A percentile compares a stretch with the other conserved stretches of the same genome.
Evolutionary conservation across 1,140 invertebrate genomes (phyloP).

Genomic region (Ips typographus): DNA sequence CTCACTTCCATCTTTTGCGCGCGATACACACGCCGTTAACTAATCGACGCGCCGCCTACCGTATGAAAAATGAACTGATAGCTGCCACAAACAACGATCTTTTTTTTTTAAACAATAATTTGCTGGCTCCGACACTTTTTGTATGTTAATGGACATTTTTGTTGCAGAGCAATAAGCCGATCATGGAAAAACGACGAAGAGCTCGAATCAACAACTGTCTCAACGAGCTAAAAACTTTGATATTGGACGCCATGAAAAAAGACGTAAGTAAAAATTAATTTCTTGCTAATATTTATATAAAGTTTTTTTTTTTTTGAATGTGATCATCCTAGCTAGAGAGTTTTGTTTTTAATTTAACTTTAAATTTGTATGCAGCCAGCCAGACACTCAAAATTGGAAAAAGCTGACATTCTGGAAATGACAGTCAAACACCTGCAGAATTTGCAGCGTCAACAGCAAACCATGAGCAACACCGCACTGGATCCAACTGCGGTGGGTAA

Average conservation of each 20-base stretch:
- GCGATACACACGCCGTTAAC: too few relatives aligned
- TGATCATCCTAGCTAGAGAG: too few relatives aligned
- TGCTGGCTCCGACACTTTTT: too few relatives aligned
- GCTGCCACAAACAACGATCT: too few relatives aligned
- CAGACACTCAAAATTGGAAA: conserved; percentile 89
- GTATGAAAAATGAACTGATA: too few relatives aligned
- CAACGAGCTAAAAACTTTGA: conserved; percentile 80
- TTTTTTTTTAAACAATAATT: too few relatives aligned
- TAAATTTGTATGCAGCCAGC: conserved; percentile 65
- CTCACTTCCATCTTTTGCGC: too few relatives aligned
- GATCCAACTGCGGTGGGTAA: conserved; percentile 81
- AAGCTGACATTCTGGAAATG: conserved; percentile 94
- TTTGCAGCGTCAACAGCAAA: conserved; percentile 75
- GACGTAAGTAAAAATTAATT: conserved; percentile 67
- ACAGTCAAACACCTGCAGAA: conserved; percentile 90
- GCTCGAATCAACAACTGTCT: conserved; percentile 87
- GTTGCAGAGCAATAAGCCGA: conserved; percentile 86
- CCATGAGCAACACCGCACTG: conserved; percentile 70
- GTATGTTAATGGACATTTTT: too few relatives aligned
- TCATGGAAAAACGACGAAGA: conserved; percentile 87
- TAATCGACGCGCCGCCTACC: too few relatives aligned
- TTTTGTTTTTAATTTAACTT: too few relatives aligned
- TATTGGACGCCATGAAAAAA: conserved; percentile 85
- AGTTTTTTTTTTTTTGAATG: conserved; percentile 55
- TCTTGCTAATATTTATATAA: conserved; percentile 30